Base-by-base conservation (phyloP, 2,888 invertebrate species). In the Carpatolechia fugitivella region DNA sequence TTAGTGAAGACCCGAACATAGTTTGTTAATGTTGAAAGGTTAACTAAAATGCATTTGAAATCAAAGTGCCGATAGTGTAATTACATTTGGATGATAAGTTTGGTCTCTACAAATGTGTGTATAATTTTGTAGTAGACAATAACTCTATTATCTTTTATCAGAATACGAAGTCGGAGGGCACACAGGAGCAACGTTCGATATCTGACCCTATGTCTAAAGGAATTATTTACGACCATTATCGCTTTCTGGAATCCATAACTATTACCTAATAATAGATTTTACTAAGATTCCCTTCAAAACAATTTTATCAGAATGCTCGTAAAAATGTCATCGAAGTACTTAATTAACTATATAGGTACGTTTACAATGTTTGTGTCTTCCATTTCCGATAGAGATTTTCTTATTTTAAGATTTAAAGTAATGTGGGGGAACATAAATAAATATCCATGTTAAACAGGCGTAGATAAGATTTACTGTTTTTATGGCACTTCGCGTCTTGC, bases 151-250 rank as follows among this genome's bases (percentile, higher is more conserved):
- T 29, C 44, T 29, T 20, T 24, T 65, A 66, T 68, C 70, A 65
- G 56, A 46, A 54, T 14, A 55, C 68, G 72, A 35, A 85, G 85
- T 84, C 85, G 76, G 69, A 82, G 82, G 76, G 80, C 71, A 51
- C 65, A 62, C 65, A 78, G 68, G 88, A 73, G 85, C 87, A 89
- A 82, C 64, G 89, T 66, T 78, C 86, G 63, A 65, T 83, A 83
- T 81, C 79, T 66, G 52, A 69, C 68, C 71, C 70, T 74, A 72
- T 74, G 80, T 80, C 81, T 74, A 74, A 72, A 75, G 74, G 78
- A 79, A 77, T 80, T 84, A 80, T 87, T 87, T 87, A 87, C 76
- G 82, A 63, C 71, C 76, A 62, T 76, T 79, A 84, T 85, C 80
- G 81, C 70, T 72, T 35, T 52, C 36, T 50, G 50, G 29, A 24